A percentile compares a stretch with the other conserved stretches of the same genome.
These are phyloP conservation scores for Philotrypesis tridentata DNA, from an alignment of 1,140 invertebrate genomes.

Conservation along the genomic window DNA sequence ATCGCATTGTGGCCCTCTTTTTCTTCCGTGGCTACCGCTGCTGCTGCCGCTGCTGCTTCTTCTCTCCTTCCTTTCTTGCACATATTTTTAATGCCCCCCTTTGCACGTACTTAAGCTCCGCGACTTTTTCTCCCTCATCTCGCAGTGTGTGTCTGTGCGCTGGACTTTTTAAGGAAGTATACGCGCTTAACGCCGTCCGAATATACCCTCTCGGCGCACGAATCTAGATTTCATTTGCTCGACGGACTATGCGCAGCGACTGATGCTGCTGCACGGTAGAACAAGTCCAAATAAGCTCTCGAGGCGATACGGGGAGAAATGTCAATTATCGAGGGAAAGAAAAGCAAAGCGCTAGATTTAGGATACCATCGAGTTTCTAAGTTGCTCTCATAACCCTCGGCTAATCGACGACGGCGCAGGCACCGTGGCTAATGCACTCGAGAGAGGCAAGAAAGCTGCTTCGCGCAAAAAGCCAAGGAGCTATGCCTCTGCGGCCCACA, in stretches of 20 bases:
- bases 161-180: too few species aligned
- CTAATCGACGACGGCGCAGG: background rate
- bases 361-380: background rate
- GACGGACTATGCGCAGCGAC: too few species aligned
- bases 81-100: background rate
- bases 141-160: too few species aligned
- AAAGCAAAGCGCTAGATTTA: background rate
- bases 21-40: background rate
- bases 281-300: too few species aligned
- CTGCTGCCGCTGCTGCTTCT: too few species aligned
- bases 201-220: too few species aligned
- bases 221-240: background rate
- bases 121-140: background rate
- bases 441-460: background rate
- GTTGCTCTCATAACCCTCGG: background rate
- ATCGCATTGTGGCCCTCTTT: constrained; percentile 2
- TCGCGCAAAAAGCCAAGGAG: constrained; percentile 60
- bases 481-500: constrained; percentile 26
- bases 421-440: background rate
- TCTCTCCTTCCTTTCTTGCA: background rate
- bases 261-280: too few species aligned
- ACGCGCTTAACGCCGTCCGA: background rate
- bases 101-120: background rate
- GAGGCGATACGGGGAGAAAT: too few species aligned
- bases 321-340: background rate